phyloP scores from a whole-genome alignment of 1,140 invertebrate genomes.

The Nomia melanderi region DNA sequence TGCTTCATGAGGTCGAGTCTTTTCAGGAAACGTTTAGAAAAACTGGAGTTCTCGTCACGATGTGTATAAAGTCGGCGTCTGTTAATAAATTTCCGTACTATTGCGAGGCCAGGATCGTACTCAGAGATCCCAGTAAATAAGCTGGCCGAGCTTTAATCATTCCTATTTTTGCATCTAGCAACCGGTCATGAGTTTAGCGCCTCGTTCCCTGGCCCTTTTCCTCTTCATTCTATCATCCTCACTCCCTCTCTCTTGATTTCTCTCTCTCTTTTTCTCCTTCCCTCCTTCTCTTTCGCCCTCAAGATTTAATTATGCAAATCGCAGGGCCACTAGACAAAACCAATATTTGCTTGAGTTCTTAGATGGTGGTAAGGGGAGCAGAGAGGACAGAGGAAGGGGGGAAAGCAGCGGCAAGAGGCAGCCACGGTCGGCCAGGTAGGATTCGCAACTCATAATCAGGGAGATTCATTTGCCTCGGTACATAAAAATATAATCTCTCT shows the following conservation, averaged over 20 bases:
- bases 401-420: conserved; percentile 27
- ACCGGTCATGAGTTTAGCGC: conserved; percentile 47
- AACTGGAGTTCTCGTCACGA: conserved; percentile 46
- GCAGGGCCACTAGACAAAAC: conserved; percentile 71
- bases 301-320: conserved; percentile 73
- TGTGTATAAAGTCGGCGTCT: conserved; percentile 53
- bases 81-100: conserved; percentile 63
- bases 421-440: conserved; percentile 52
- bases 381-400: conserved; percentile 21
- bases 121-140: conserved; percentile 63
- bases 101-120: conserved; percentile 25
- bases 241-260: too few relatives aligned
- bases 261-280: neutral
- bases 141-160: conserved; percentile 70
- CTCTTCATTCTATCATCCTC: neutral
- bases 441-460: conserved; percentile 66
- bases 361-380: conserved; percentile 53
- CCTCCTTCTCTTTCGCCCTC: conserved; percentile 27
- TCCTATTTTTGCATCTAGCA: conserved; percentile 65
- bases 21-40: conserved; percentile 56
- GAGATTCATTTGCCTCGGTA: conserved; percentile 66
- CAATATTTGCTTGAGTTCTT: conserved; percentile 74
- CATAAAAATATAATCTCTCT: conserved; percentile 69
- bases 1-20: conserved; percentile 54
- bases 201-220: conserved; percentile 1